Evolutionary conservation across 2,888 invertebrate genomes (phyloP), one percentile per base, ranked within the genome.

Genomic region (Plebejus argus): DNA sequence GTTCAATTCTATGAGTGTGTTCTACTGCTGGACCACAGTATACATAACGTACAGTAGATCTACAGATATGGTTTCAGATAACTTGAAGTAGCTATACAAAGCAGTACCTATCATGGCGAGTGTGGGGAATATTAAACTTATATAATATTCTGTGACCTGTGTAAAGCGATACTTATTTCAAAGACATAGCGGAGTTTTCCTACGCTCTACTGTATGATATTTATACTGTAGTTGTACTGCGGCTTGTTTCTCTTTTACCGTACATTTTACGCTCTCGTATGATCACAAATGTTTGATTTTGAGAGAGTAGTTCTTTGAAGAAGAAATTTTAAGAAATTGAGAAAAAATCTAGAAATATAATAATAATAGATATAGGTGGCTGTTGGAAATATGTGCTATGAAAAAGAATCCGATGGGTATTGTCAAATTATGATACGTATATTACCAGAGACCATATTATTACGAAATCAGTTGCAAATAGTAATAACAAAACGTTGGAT

Each of bases 1-100:
- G 66, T 66, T 66, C 66, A 18, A 66, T 66, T 66, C 18, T 28
- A 66, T 66, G 66, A 66, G 28, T 33, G 66, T 66, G 28, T 66
- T 66, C 66, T 33, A 33, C 66, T 6, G 23, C 66, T 66, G 5
- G 15, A 53, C 15, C 53, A 53, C 53, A 53, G 5, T 53, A 53
- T 53, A 53, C 5, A 18, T 53, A 53, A 53, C 18, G 53, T 45
- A 45, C 5, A 53, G 53, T 53, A 53, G 5, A 18, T 18, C 5
- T 53, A 18, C 53, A 15, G 15, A 49, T 49, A 49, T 49, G 0
- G 15, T 15, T 49, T 49, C 49, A 15, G 5, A 15, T 15, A 15
- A 15, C 15, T 49, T 15, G 1, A 49, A 49, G 49, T 49, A 49
- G 12, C 49, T 15, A 49, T 15, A 49, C 3, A 49, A 49, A 15